Percentiles rank a stretch among this genome's conserved stretches.
Conservation (phyloP, 2,888 invertebrate species). For the Carterocephalus palaemon region DNA sequence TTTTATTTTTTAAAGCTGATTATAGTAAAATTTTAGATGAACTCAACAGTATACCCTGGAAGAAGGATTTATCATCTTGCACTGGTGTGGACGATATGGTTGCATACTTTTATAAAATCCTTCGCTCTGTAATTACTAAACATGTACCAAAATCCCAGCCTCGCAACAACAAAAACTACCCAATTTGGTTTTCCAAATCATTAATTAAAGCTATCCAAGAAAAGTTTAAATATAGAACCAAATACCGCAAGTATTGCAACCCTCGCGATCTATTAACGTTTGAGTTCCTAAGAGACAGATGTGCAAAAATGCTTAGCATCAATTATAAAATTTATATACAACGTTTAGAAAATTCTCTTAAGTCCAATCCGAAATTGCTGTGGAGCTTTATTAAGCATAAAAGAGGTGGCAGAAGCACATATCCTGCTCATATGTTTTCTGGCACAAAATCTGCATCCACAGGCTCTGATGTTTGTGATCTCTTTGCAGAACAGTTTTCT, state of each 20-base stretch:
- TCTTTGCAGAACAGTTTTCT: too few relatives aligned
- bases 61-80: not conserved
- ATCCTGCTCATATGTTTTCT: too few relatives aligned
- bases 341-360: too few relatives aligned
- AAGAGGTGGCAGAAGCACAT: too few relatives aligned
- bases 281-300: constrained; percentile 1
- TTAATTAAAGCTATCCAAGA: not conserved
- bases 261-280: not conserved
- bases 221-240: not conserved
- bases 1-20: not conserved
- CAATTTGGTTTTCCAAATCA: not conserved
- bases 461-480: too few relatives aligned
- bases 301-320: not conserved
- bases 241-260: not conserved
- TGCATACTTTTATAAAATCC: not conserved
- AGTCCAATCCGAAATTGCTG: too few relatives aligned
- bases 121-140: not conserved
- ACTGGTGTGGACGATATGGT: not conserved
- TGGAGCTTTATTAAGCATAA: too few relatives aligned
- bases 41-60: not conserved
- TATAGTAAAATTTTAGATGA: not conserved
- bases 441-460: too few relatives aligned
- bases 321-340: too few relatives aligned
- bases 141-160: not conserved
- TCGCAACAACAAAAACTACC: not conserved